Evolutionary conservation across 35 echinoderm and acorn worm genomes (phyloP).

Genomic region (Strongylocentrotus purpuratus): DNA sequence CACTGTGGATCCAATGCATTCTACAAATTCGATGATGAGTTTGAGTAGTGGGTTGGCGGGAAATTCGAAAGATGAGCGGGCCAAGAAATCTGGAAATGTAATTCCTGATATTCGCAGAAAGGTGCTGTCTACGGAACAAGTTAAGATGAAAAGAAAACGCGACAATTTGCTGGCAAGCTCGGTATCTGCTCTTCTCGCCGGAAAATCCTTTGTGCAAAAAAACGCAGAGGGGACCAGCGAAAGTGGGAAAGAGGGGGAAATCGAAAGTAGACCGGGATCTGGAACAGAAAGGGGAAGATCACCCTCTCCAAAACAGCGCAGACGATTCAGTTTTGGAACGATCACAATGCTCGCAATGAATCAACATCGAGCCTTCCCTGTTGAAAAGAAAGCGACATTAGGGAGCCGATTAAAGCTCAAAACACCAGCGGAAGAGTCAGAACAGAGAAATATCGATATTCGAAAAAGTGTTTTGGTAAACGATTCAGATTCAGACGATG

Average conservation of each 20-base stretch:
- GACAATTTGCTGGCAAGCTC: slow-evolving; percentile 54
- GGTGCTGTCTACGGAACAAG: slow-evolving; percentile 4
- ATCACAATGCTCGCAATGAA: background rate
- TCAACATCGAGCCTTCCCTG: background rate
- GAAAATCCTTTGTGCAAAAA: background rate
- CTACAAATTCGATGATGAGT: background rate
- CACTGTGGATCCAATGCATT: background rate
- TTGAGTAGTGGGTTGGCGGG: background rate
- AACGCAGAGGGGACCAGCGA: background rate
- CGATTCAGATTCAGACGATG: slow-evolving; percentile 65
- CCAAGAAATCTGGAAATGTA: slow-evolving; percentile 6
- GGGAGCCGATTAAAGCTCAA: slow-evolving; percentile 42
- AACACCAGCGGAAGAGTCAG: background rate
- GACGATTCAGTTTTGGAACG: slow-evolving; percentile 55
- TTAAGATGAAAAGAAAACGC: slow-evolving; percentile 34
- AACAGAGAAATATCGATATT: slow-evolving; percentile 33
- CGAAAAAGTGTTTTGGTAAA: slow-evolving; percentile 57
- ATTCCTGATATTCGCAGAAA: slow-evolving; percentile 60
- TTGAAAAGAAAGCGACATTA: slow-evolving; percentile 57
- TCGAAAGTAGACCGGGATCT: background rate
- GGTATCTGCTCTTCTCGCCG: slow-evolving; percentile 34
- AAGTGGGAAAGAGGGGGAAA: background rate
- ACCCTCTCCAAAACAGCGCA: background rate
- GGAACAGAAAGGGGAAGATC: background rate
- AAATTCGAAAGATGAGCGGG: background rate